Evolutionary conservation across 2,888 invertebrate genomes (phyloP), one percentile per base, ranked within the genome.

Genomic region (Mythimna loreyi): DNA sequence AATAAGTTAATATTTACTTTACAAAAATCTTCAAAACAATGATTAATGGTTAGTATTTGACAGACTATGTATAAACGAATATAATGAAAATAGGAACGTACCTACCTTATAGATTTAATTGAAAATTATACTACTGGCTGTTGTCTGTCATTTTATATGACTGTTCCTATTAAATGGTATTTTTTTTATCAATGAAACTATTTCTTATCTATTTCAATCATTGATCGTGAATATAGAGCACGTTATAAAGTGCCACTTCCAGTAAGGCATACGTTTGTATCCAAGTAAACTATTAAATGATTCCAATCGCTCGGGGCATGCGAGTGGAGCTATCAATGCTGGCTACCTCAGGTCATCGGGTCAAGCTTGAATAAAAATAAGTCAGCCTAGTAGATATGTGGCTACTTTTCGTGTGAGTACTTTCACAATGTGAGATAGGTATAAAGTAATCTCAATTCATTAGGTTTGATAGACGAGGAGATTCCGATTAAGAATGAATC

Each of bases 281-380:
- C 78, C 57, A n/a, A 47, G 79, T 67, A 59, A 55, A 70, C 76
- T 67, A 67, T 81, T 73, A 70, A 83, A 81, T 83, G 82, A 84
- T 84, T 85, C 73, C 79, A 83, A 87, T 86, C 80, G 76, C 69
- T 47, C 21, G 21, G 43, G 49, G 69, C 69, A 66, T 77, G 70
- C 67, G 61, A 78, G 79, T 79, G 56, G 64, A 77, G 25, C 80
- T 82, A 85, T 87, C 81, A 71, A 77, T 81, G 78, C 79, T 81
- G 79, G 85, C 85, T 88, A 86, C 88, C 75, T 77, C 67, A 81
- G 89, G 87, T 90, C 89, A 88, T 68, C 64, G 63, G 89, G 89
- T 87, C 87, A 85, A 80, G 65, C 78, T 74, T 71, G 69, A 76
- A 81, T 81, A 71, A 86, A 82, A 85, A 80, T 72, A 83, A 85